Base-by-base conservation (phyloP, 2,113 vertebrate genomes). In the Oryzias celebensis region DNA sequence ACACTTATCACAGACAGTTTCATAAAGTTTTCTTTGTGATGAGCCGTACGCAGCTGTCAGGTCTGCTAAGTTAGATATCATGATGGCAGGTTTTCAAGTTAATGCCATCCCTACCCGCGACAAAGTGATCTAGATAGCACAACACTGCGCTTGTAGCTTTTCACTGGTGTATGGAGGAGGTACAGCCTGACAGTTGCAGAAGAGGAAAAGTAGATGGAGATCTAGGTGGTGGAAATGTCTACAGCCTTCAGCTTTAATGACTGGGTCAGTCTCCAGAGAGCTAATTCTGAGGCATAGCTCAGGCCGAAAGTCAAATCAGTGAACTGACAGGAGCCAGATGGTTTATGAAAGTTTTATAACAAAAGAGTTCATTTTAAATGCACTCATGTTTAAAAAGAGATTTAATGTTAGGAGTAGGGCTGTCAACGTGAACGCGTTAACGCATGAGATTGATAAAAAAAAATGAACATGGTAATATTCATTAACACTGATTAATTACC, bases 211-310 rank as follows among this genome's bases (percentile, higher is more conserved):
- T 85, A 80, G 69, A 64, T 64, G 16, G 23, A 44, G 48, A 45
- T 2, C 52, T 15, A 31, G 47, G 47, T 14, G 47, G 50, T 20
- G 45, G 63, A 20, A 28, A 55, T 67, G 51, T 62, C 68, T 61
- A 53, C 52, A 47, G 59, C 28, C 58, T 55, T 57, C 48, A 36
- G 23, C 49, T 67, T 16, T 75, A 70, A 82, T 51, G 53, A 65
- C 65, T 73, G 59, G 62, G 65, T 56, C 69, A 74, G 67, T 42
- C 73, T 75, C 49, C 74, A 78, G 81, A 85, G 76, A 78, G 68
- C 67, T 58, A 78, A 83, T 82, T 73, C 81, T 80, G 73, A 85
- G 71, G 69, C 68, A 72, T 59, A 60, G 53, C 65, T 78, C 7
- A 8, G 41, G 59, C 75, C 64, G 56, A 59, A 68, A 77, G 75